phyloP scores from a whole-genome alignment of 2,797 vertebrate species.

The Micropoecilia bifurca region DNA sequence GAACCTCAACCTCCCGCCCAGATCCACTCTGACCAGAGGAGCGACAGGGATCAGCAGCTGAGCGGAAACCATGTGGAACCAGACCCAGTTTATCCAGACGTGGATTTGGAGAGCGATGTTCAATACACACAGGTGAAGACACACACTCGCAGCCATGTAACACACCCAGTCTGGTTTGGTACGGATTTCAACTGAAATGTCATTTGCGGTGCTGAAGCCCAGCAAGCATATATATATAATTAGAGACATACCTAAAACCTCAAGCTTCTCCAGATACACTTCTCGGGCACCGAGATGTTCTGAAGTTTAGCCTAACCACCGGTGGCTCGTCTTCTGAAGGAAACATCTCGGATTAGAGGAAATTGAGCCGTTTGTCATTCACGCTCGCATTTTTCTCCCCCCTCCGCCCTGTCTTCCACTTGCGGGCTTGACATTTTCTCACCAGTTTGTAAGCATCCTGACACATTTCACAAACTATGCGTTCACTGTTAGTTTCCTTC shows the following conservation, averaged over 20 bases:
- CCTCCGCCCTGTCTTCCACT: conserved; percentile 20
- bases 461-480: conserved; percentile 43
- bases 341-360: conserved; percentile 40
- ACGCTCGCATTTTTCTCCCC: conserved; percentile 28
- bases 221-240: conserved; percentile 54
- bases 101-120: conserved; percentile 45
- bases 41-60: conserved; percentile 47
- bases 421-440: conserved; percentile 50
- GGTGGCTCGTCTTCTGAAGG: conserved; percentile 32
- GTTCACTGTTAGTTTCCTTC: conserved; percentile 59
- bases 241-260: conserved; percentile 66
- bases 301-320: conserved; percentile 49
- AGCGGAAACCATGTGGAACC: conserved; percentile 77
- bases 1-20: conserved; percentile 26
- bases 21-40: conserved; percentile 40
- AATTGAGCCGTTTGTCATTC: conserved; percentile 47
- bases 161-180: conserved; percentile 22
- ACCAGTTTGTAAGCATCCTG: conserved; percentile 46
- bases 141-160: conserved; percentile 6
- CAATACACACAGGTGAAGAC: conserved; percentile 72
- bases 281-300: conserved; percentile 29
- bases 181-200: conserved; percentile 44
- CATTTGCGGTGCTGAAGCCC: conserved; percentile 48
- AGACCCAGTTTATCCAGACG: conserved; percentile 62
- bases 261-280: conserved; percentile 48